Conservation (phyloP, 2,797 vertebrate genomes). For the Spea hammondii region DNA sequence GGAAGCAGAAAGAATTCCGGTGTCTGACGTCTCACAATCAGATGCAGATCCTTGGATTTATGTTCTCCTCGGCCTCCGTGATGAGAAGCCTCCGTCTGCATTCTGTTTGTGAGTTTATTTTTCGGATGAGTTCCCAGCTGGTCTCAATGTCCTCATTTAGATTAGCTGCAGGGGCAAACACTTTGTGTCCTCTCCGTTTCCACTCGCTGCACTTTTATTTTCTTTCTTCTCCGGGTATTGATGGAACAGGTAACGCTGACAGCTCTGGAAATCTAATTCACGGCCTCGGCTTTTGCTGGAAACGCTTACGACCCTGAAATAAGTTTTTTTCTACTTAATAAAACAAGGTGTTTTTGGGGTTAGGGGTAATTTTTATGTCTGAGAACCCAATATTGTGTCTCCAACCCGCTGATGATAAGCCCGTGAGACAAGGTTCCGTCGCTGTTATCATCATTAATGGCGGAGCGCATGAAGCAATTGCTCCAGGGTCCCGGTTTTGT, state of each 20-base stretch:
- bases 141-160: slow-evolving; percentile 13
- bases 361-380: too few relatives aligned
- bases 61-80: neutral
- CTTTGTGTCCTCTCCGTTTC: neutral
- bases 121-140: slow-evolving; percentile 27
- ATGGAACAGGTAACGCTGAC: slow-evolving; percentile 6
- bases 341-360: too few relatives aligned
- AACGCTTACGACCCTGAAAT: neutral
- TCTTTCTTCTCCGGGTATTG: neutral
- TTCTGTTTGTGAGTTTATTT: slow-evolving; percentile 31
- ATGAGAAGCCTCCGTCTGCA: neutral
- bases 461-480: too few relatives aligned
- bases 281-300: neutral
- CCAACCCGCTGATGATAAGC: too few relatives aligned
- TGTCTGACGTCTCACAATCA: too few relatives aligned
- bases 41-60: neutral
- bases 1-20: too few relatives aligned
- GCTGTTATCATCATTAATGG: too few relatives aligned
- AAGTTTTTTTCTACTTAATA: neutral
- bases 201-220: neutral
- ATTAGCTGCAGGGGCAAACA: slow-evolving; percentile 32
- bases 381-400: too few relatives aligned
- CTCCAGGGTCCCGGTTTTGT: too few relatives aligned
- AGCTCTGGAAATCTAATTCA: neutral
- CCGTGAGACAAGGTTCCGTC: too few relatives aligned